These are phyloP conservation scores for Palythoa grandis DNA, from an alignment of 92 coral and sea anemone genomes.

Conservation along the genomic window DNA sequence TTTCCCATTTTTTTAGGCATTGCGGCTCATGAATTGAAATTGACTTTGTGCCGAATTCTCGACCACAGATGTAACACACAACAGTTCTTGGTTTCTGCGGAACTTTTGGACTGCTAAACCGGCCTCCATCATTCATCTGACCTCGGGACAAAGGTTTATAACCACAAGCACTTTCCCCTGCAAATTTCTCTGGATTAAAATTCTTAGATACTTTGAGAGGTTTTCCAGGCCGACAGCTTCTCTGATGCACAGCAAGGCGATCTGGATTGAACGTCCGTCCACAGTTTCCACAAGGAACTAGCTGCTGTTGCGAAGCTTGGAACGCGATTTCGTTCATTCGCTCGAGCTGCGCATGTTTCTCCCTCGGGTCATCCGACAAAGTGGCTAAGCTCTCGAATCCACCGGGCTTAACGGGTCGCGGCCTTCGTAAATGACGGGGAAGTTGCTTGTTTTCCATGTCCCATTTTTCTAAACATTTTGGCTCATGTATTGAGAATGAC, in stretches of 20 bases:
- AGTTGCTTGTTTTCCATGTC: conserved; percentile 88
- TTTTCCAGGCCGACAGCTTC: conserved; percentile 86
- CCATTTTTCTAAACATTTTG: conserved; percentile 98
- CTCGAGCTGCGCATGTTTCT: conserved; percentile 78
- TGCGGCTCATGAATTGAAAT: conserved; percentile 98
- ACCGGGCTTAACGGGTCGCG: conserved; percentile 80
- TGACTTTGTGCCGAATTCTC: conserved; percentile 96
- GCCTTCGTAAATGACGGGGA: conserved; percentile 81
- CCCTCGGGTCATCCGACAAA: conserved; percentile 68
- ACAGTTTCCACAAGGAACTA: conserved; percentile 91
- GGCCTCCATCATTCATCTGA: conserved; percentile 39
- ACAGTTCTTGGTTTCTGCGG: conserved; percentile 89
- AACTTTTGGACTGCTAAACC: conserved; percentile 56
- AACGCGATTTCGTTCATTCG: conserved; percentile 93
- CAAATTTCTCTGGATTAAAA: conserved; percentile 62
- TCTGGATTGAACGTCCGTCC: conserved; percentile 97
- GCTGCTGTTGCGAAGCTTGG: conserved; percentile 82
- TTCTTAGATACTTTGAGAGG: conserved; percentile 74
- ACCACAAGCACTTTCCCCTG: conserved; percentile 28
- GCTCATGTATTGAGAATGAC: conserved; percentile 85
- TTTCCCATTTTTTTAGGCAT: conserved; percentile 93
- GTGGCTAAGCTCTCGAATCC: conserved; percentile 73
- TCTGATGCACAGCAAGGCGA: conserved; percentile 88
- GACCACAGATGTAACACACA: conserved; percentile 96
- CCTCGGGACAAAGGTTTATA: conserved; percentile 48